Evolutionary conservation across 2,888 invertebrate species (phyloP), one percentile per base, ranked within the genome.

Genomic region (Stenoptilia bipunctidactyla): DNA sequence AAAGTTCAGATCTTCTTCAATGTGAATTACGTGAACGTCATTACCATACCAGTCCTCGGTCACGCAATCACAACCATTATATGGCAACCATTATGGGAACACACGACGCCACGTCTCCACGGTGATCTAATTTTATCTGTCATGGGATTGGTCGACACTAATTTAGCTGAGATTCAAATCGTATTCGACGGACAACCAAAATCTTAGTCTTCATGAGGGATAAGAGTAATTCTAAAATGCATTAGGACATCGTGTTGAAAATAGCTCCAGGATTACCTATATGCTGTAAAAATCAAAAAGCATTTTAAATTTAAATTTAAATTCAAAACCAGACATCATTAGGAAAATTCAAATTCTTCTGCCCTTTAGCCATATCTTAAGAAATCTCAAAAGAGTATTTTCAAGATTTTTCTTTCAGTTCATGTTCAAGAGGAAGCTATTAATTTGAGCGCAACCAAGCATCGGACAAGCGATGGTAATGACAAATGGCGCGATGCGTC

Each of bases 401-500:
- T 20, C 20, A 20, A 20, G 20, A 30, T 10, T 30, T 10, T 30
- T 25, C 25, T 25, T n/a, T 20, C 3, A 20, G 8, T 3, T 8
- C 37, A 38, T 38, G 40, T 40, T 40, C 41, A 20, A 12, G n/a
- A 25, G 30, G 30, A 48, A 44, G 45, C 46, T 56, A 55, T 55
- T 53, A 58, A 54, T 58, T 61, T 53, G 51, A 55, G 50, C 48
- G 44, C 50, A 50, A 49, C 52, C 53, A 52, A 55, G 51, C 45
- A 38, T 25, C 41, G 38, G 58, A 55, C 54, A 55, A 3, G 63
- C 61, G 65, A 66, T 65, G 62, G 57, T 69, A 66, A 77, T 73
- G 70, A 74, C 65, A 74, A 74, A 73, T 67, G 58, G 61, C 47
- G 57, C 53, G 55, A 49, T 61, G 58, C 60, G 62, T 61, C 61